Conservation (phyloP, 2,888 invertebrate genomes). For the Linnaemya vulpina region DNA sequence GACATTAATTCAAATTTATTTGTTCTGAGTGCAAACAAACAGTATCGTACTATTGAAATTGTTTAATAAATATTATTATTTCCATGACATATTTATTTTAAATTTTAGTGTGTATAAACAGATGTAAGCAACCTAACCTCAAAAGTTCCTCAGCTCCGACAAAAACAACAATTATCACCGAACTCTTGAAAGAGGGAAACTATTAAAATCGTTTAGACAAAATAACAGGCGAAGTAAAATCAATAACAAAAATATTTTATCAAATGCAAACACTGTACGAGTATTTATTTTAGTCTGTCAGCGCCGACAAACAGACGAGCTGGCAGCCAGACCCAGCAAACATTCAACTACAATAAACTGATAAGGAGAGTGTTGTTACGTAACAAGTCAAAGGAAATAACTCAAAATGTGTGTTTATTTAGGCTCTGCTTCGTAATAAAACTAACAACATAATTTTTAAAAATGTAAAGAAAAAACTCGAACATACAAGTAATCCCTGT, state of each 20-base stretch:
- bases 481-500: no score
- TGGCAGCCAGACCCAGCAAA: background rate
- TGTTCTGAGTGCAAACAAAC: background rate
- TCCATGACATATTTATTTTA: slow-evolving; percentile 3
- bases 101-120: background rate
- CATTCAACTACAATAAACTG: slow-evolving; percentile 2
- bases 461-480: background rate
- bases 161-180: slow-evolving; percentile 30
- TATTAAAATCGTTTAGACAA: slow-evolving; percentile 14
- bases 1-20: slow-evolving; percentile 37
- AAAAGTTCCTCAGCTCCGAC: background rate
- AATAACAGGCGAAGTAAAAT: slow-evolving; percentile 14
- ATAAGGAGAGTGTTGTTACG: slow-evolving; percentile 25
- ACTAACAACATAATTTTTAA: background rate
- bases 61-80: slow-evolving; percentile 37
- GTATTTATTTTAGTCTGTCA: slow-evolving; percentile 23
- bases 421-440: background rate
- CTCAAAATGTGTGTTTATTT: background rate
- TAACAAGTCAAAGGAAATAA: slow-evolving; percentile 28
- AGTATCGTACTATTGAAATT: slow-evolving; percentile 7
- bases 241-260: slow-evolving; percentile 60
- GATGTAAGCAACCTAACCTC: slow-evolving; percentile 29
- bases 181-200: slow-evolving; percentile 18
- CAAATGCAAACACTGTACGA: slow-evolving; percentile 57
- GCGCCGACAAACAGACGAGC: background rate